Evolutionary conservation across 2,888 invertebrate species (phyloP).

Genomic region (Mythimna vitellina): DNA sequence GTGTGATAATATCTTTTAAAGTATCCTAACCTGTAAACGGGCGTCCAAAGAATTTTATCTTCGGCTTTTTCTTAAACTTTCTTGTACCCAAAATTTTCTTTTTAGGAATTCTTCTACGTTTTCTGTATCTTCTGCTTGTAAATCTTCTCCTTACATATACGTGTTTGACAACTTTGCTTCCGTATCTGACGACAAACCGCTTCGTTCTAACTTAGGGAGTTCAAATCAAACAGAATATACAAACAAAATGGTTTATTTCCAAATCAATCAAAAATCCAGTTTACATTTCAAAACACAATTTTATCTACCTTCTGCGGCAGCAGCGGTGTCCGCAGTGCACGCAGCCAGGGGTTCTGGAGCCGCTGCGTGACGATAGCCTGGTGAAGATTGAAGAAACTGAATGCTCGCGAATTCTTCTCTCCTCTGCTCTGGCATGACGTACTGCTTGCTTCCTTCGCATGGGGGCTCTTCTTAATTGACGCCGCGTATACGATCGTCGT

Average conservation of each 20-base stretch:
- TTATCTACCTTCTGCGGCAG: constrained; percentile 80
- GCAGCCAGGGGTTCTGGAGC: constrained; percentile 64
- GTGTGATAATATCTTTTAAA: neutral
- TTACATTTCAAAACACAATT: constrained; percentile 58
- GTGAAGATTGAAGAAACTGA: constrained; percentile 74
- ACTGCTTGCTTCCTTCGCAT: constrained; percentile 57
- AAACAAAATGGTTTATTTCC: constrained; percentile 54
- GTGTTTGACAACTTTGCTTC: constrained; percentile 12
- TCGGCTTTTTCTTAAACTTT: constrained; percentile 26
- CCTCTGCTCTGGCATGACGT: constrained; percentile 38
- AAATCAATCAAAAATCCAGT: constrained; percentile 51
- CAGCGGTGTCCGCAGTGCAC: constrained; percentile 78
- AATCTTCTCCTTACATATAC: constrained; percentile 29
- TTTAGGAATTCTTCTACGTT: constrained; percentile 5
- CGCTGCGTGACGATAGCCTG: constrained; percentile 66
- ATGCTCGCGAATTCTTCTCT: constrained; percentile 57
- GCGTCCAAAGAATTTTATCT: neutral
- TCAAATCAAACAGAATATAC: constrained; percentile 60
- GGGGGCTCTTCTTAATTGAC: constrained; percentile 56
- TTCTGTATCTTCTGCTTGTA: constrained; percentile 11
- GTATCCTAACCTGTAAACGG: constrained; percentile 39
- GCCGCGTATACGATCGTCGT: constrained; percentile 55
- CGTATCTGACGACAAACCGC: constrained; percentile 67
- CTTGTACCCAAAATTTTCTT: constrained; percentile 29
- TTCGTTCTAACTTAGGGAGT: constrained; percentile 51